Base-by-base conservation (phyloP, 2,888 invertebrate species). In the Orchesella flavescens region DNA sequence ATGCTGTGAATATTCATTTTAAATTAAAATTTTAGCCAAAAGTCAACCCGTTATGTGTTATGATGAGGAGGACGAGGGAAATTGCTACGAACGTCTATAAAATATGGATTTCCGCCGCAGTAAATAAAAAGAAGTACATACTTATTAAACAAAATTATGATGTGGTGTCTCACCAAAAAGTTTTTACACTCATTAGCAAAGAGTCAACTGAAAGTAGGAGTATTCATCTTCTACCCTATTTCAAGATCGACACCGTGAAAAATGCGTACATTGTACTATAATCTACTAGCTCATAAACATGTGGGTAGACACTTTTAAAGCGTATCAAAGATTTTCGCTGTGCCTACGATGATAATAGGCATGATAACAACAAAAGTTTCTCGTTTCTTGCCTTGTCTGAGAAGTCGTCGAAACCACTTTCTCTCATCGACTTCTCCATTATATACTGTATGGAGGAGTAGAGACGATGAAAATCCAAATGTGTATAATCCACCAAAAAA, bases 1-100 rank as follows among this genome's bases (percentile, higher is more conserved):
- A 77, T 78, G 83, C 77, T 66, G 83, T 78, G 83, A 83, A 83
- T 83, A 83, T 83, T 83, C 83, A 83, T 83, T 83, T 83, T 78
- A 72, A 83, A 83, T 83, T 83, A 83, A 77, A 77, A 83, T 78
- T 59, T 73, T 83, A 78, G 61, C 34, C 76, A 77, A 53, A 82
- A 75, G 75, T 74, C 44, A 73, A 53, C 24, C 53, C n/a, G n/a
- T n/a, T n/a, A n/a, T n/a, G n/a, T n/a, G n/a, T n/a, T n/a, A n/a
- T n/a, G n/a, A n/a, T n/a, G n/a, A n/a, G 59, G 61, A 34, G 59
- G 46, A 49, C 43, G 65, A 0, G 15, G 71, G 15, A 34, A 46
- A 65, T 66, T 63, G 68, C 53, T 19, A 71, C 13, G 17, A 12
- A 17, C 69, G 21, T 21, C 19, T 46, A 61, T 44, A 65, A 34